These are phyloP conservation scores for Brotogeris chrysoptera DNA, from an alignment of 2,797 vertebrate genomes.

Conservation along the genomic window DNA sequence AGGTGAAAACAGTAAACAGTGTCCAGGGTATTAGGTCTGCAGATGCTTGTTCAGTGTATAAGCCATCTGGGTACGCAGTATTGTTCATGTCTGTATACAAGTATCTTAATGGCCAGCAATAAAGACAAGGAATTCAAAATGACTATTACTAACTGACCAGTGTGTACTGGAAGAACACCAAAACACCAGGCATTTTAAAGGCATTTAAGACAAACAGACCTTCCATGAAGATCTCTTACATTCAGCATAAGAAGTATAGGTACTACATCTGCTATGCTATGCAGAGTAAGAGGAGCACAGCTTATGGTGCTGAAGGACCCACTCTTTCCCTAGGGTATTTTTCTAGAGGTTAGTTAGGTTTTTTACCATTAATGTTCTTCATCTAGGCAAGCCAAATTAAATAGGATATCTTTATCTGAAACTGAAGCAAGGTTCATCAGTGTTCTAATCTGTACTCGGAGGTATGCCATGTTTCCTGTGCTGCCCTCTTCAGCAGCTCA, in stretches of 20 bases:
- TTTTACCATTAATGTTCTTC: background rate
- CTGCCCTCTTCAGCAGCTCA: background rate
- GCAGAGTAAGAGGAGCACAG: background rate
- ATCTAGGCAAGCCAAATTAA: background rate
- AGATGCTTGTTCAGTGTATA: background rate
- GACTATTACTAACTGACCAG: background rate
- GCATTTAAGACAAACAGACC: background rate
- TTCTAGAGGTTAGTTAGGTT: background rate
- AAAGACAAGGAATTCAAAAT: background rate
- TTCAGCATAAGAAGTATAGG: background rate
- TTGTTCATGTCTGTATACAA: background rate
- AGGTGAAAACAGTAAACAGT: background rate
- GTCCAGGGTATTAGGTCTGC: background rate
- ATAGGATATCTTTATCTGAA: background rate
- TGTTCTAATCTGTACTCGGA: background rate
- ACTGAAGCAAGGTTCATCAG: background rate
- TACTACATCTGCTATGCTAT: background rate
- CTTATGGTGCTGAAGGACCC: background rate
- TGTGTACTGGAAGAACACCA: background rate
- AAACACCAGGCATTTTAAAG: background rate
- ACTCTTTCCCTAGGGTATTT: background rate
- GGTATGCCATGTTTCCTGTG: fast-evolving
- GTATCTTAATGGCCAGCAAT: background rate
- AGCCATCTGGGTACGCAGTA: background rate
- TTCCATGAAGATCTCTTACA: background rate